phyloP scores from a whole-genome alignment of 64 coral and sea anemone species.

The Orbicella faveolata region DNA sequence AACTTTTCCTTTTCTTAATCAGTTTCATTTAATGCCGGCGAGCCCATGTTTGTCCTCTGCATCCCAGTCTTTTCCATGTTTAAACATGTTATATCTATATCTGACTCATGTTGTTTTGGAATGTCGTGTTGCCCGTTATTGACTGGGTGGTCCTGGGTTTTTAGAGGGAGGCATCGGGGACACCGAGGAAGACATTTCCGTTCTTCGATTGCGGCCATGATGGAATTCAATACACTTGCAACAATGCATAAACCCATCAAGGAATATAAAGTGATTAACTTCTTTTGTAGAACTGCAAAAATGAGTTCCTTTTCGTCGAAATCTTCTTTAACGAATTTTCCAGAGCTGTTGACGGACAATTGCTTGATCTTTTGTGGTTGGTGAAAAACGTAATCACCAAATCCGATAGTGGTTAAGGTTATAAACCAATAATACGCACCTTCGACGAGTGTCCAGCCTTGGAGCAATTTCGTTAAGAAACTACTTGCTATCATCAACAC shows the following conservation, averaged over 20 bases:
- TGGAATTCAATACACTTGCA: constrained; percentile 53
- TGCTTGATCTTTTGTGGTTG: not conserved
- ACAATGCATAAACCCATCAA: constrained; percentile 50
- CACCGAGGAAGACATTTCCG: constrained; percentile 7
- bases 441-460: constrained; percentile 46
- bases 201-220: constrained; percentile 35
- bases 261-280: not conserved
- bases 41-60: too few species aligned
- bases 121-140: not conserved
- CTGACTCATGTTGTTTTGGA: too few species aligned
- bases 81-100: too few species aligned
- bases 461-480: not conserved
- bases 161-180: not conserved
- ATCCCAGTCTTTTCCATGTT: too few species aligned
- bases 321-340: not conserved
- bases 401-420: constrained; percentile 73
- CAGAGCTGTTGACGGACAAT: not conserved
- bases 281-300: not conserved
- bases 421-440: constrained; percentile 80
- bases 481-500: not conserved
- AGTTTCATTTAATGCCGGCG: too few species aligned
- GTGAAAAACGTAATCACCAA: constrained; percentile 63
- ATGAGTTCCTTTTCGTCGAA: not conserved
- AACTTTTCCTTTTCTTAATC: too few species aligned
- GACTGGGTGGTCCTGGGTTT: not conserved